Evolutionary conservation across 2,113 vertebrate genomes (phyloP).

Genomic region (Paraplagusia blochii): DNA sequence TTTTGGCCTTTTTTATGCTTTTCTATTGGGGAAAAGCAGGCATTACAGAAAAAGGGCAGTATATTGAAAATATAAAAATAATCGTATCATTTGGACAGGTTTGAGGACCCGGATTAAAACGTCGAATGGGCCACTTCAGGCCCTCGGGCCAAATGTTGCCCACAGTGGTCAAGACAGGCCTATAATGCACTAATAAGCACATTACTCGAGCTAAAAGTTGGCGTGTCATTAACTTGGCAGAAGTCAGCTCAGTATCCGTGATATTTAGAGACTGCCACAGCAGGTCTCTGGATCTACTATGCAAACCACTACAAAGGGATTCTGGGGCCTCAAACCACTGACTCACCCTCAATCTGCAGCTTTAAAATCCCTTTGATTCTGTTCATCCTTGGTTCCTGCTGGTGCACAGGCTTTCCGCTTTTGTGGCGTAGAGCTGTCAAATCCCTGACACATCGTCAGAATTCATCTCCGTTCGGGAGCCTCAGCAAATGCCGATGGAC

Average conservation of each 20-base stretch:
- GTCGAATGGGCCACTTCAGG: too few species aligned
- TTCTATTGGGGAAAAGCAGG: too few species aligned
- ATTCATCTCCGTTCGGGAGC: conserved; percentile 64
- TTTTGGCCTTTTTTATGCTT: too few species aligned
- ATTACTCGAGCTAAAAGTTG: conserved; percentile 33
- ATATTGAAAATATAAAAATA: too few species aligned
- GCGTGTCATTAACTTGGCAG: conserved; percentile 34
- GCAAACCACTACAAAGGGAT: conserved; percentile 56
- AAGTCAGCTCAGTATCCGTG: conserved; percentile 53
- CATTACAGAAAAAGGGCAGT: too few species aligned
- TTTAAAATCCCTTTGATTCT: conserved; percentile 64
- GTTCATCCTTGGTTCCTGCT: conserved; percentile 36
- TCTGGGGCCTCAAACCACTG: conserved; percentile 59
- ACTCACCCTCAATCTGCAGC: conserved; percentile 59
- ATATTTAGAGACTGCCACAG: conserved; percentile 49
- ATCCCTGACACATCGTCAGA: conserved; percentile 58
- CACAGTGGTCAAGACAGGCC: too few species aligned
- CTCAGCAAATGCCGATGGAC: conserved; percentile 68
- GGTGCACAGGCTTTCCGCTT: conserved; percentile 44
- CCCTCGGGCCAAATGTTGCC: too few species aligned
- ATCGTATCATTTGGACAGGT: too few species aligned
- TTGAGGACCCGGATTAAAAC: too few species aligned
- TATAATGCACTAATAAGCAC: conserved; percentile 28
- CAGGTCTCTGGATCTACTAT: conserved; percentile 58
- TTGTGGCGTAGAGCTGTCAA: conserved; percentile 48